Conservation (phyloP, 2,888 invertebrate species). For the Pyrrhosoma nymphula region DNA sequence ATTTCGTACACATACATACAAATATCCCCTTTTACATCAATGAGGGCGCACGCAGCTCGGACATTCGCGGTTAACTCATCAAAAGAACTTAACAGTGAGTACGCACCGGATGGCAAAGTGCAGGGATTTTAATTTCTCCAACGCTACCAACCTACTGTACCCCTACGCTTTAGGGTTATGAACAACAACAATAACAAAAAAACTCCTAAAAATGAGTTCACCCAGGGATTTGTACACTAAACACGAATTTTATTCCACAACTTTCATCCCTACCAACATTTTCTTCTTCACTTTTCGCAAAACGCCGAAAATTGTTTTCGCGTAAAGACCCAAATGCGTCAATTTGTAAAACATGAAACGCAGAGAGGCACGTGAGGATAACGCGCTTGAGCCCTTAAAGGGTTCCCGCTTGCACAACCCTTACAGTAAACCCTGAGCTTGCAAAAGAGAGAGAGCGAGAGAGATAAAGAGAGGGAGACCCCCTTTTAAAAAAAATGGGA, state of each 20-base stretch:
- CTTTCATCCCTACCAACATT: background rate
- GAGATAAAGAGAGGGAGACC: background rate
- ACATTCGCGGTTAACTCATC: background rate
- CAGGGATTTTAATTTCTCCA: background rate
- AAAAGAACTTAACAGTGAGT: background rate
- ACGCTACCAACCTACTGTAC: too few species aligned
- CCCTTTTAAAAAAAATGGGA: background rate
- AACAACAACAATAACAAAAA: too few species aligned
- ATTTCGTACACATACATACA: background rate
- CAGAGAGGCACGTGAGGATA: background rate
- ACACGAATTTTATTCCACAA: background rate
- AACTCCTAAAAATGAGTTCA: too few species aligned
- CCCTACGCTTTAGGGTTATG: too few species aligned
- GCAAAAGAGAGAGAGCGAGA: too few species aligned
- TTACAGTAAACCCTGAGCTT: background rate
- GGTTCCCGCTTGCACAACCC: background rate
- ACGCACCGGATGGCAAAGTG: background rate
- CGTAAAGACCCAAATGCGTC: background rate
- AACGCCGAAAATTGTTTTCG: background rate
- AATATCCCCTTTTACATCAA: background rate
- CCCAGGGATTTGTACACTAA: too few species aligned
- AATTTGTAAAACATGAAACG: background rate
- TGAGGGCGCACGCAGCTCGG: background rate
- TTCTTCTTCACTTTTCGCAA: background rate
- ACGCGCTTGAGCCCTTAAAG: background rate